A percentile compares a stretch with the other conserved stretches of the same genome.
Evolutionary conservation across 2,797 vertebrate genomes (phyloP).

Genomic region (Argentina silus): DNA sequence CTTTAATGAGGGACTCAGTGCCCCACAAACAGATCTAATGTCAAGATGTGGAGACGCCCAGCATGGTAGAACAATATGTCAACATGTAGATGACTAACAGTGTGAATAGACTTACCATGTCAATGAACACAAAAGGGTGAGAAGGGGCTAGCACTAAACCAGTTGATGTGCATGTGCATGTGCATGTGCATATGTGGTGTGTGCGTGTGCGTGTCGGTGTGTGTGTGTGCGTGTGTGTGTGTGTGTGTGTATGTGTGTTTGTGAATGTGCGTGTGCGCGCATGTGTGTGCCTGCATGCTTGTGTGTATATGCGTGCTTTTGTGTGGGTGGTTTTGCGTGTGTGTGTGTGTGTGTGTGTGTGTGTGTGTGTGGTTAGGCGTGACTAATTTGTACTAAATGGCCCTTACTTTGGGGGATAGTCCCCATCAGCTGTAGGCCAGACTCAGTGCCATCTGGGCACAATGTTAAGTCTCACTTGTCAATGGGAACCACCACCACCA

Average conservation of each 20-base stretch:
- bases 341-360: conserved; percentile 28
- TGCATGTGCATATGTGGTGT: too few species aligned
- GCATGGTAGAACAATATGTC: conserved; percentile 2
- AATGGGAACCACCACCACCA: conserved; percentile 57
- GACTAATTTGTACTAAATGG: conserved; percentile 74
- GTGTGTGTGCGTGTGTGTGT: too few species aligned
- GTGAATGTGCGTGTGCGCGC: too few species aligned
- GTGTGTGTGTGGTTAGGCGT: conserved; percentile 65
- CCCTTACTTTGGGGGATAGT: conserved; percentile 63
- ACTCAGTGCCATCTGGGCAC: conserved; percentile 73
- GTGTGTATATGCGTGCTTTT: too few species aligned
- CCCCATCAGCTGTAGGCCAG: conserved; percentile 64
- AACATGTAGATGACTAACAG: conserved; percentile 23
- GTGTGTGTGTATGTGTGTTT: too few species aligned
- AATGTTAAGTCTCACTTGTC: conserved; percentile 61
- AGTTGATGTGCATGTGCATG: conserved; percentile 49
- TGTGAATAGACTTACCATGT: conserved; percentile 36
- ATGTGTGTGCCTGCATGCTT: too few species aligned
- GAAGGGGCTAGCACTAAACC: conserved; percentile 46
- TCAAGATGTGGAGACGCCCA: conserved; percentile 3
- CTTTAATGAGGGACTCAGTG: not conserved
- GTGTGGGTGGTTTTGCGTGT: too few species aligned
- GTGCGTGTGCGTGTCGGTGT: too few species aligned
- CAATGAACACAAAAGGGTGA: conserved; percentile 41
- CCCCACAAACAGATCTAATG: not conserved